Conservation (phyloP, 2,888 invertebrate genomes). For the Apodemia zela region DNA sequence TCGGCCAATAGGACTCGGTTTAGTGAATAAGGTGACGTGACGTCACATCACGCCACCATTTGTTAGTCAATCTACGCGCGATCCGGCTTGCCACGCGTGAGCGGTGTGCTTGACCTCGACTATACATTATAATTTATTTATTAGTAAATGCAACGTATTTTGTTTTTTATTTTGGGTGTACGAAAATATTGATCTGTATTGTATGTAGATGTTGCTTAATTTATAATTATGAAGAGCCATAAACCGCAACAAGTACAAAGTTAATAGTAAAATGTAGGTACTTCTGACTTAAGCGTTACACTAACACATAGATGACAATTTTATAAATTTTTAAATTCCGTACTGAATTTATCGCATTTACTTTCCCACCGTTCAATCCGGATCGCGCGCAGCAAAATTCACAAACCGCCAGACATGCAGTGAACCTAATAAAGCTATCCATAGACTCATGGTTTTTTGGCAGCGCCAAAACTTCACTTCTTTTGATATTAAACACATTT, state of each 20-base stretch:
- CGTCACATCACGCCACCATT: slow-evolving; percentile 80
- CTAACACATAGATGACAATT: not conserved
- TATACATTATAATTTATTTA: not conserved
- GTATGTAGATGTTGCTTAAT: not conserved
- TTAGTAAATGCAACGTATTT: not conserved
- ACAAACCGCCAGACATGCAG: slow-evolving; percentile 51
- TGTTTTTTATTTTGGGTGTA: not conserved
- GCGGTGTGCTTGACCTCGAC: not conserved
- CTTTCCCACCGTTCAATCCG: slow-evolving; percentile 42
- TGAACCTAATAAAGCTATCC: slow-evolving; percentile 35
- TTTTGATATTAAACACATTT: not conserved
- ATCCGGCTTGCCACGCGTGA: slow-evolving; percentile 55
- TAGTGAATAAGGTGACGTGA: slow-evolving; percentile 71
- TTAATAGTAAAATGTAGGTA: no score
- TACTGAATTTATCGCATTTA: not conserved
- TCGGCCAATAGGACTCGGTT: slow-evolving; percentile 57
- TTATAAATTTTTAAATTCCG: not conserved
- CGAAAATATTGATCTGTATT: not conserved
- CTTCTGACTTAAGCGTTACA: no score
- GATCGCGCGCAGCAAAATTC: slow-evolving; percentile 63
- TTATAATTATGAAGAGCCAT: no score
- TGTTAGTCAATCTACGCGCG: slow-evolving; percentile 61
- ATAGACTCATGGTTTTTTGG: not conserved
- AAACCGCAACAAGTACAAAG: no score
- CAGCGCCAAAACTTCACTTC: not conserved